A percentile compares a stretch with the other conserved stretches of the same genome.
Evolutionary conservation across 2,888 invertebrate genomes (phyloP).

Genomic region (Lamellibrachia satsuma): DNA sequence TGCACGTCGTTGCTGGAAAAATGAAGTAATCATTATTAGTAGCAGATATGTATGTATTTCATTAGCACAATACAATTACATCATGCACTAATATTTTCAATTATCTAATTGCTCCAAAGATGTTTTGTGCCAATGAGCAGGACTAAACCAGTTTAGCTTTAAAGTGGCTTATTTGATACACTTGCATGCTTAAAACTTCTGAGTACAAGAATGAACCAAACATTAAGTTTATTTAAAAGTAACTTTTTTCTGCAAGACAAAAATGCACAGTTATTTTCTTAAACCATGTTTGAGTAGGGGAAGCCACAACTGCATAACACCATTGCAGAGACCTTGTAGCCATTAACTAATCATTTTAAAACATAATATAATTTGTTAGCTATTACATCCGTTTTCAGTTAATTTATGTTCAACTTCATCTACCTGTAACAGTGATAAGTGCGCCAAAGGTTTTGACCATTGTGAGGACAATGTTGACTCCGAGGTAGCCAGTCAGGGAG

Average conservation of each 20-base stretch:
- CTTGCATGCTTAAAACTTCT: background rate
- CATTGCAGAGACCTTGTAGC: background rate
- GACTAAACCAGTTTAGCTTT: background rate
- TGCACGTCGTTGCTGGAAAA: constrained; percentile 71
- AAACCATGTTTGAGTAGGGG: background rate
- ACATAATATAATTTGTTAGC: background rate
- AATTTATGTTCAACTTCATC: constrained; percentile 24
- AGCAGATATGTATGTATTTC: background rate
- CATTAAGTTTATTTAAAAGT: background rate
- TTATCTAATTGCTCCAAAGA: background rate
- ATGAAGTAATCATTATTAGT: constrained; percentile 26
- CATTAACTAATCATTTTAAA: background rate
- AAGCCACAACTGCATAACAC: background rate
- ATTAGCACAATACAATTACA: background rate
- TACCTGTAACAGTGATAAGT: constrained; percentile 85
- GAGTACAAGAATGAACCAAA: background rate
- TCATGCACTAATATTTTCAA: background rate
- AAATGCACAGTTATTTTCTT: too few relatives aligned
- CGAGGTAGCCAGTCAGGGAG: constrained; percentile 89
- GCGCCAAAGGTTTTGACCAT: constrained; percentile 90
- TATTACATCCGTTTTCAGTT: background rate
- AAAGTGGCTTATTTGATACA: background rate
- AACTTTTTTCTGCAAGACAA: too few relatives aligned
- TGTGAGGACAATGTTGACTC: constrained; percentile 90
- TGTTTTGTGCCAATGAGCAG: background rate